Evolutionary conservation across 1,140 invertebrate genomes (phyloP), one percentile per base, ranked within the genome.

Genomic region (Calosoma granatense): DNA sequence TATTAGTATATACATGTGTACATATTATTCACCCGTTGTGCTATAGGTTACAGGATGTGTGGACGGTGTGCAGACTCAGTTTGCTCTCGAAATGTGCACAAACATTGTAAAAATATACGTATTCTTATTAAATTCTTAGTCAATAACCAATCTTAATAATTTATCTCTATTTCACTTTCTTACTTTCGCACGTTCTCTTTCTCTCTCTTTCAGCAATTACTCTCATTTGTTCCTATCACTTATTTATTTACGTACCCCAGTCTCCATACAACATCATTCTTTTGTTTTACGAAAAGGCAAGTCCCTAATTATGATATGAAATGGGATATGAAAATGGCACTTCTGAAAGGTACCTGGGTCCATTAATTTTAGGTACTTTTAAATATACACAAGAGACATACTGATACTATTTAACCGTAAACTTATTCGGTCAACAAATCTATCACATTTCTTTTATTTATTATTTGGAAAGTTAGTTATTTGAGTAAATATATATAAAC

Each of bases 291-390:
- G 17, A 47, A 47, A 47, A 47, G 41, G 41, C 41, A 47, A 47
- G 9, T 47, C 17, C 41, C 41, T 47, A 47, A 47, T 11, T 47
- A 47, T 47, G 41, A 47, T 47, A 47, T 47, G 41, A 47, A 47
- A 47, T 17, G 41, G 41, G 41, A 47, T 47, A 47, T 47, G 41
- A 47, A 47, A 47, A 47, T 47, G 41, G 41, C 41, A 47, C 41
- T 47, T 47, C 17, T 47, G n/a, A n/a, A 30, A 30, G 26, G 26
- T 30, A 30, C 26, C 26, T 30, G 26, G 26, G 26, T 30, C 26
- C 26, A 30, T 30, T 30, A 30, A n/a, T n/a, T n/a, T n/a, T n/a
- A n/a, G n/a, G n/a, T n/a, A n/a, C n/a, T n/a, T n/a, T n/a, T n/a
- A n/a, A n/a, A n/a, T n/a, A n/a, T n/a, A n/a, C n/a, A n/a, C n/a